These are phyloP conservation scores for Stenotaenia linearis DNA, from an alignment of 2,888 invertebrate genomes.

Conservation along the genomic window DNA sequence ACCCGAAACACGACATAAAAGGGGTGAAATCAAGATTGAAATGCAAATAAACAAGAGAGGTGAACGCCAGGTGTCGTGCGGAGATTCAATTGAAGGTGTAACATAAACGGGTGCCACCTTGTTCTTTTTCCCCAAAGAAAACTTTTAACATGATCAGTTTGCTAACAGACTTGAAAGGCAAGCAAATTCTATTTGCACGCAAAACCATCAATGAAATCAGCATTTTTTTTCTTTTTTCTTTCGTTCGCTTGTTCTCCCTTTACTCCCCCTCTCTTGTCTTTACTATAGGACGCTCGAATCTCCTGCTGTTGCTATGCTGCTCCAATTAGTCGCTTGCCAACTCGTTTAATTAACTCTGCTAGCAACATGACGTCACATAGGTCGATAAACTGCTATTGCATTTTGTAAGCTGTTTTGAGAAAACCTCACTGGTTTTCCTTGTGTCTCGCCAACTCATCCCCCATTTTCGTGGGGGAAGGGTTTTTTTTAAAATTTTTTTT, in stretches of 20 bases:
- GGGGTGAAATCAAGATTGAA: conserved; percentile 17
- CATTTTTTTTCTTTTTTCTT: background rate
- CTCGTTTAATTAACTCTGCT: conserved; percentile 19
- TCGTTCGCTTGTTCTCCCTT: background rate
- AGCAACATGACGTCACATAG: background rate
- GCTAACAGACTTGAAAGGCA: conserved; percentile 26
- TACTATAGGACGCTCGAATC: background rate
- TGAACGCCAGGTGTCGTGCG: conserved; percentile 20
- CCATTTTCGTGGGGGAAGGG: no score
- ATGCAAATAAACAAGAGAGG: conserved; percentile 20
- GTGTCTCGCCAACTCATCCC: background rate
- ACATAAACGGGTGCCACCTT: conserved; percentile 19
- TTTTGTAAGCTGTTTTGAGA: background rate
- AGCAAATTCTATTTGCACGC: conserved; percentile 26
- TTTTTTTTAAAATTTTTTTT: background rate
- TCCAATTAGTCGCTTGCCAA: conserved; percentile 26
- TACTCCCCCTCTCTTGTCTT: background rate
- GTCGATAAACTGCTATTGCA: conserved; percentile 8
- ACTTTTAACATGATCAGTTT: conserved; percentile 26
- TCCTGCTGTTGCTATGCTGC: conserved; percentile 21
- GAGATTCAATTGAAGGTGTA: conserved; percentile 12
- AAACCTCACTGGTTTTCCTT: background rate
- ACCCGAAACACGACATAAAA: conserved; percentile 12
- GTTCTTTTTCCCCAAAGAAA: conserved; percentile 5
- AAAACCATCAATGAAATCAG: conserved; percentile 26